A percentile compares a stretch with the other conserved stretches of the same genome.
Conservation (phyloP, 92 coral and sea anemone genomes). For the Paragorgia papillata region DNA sequence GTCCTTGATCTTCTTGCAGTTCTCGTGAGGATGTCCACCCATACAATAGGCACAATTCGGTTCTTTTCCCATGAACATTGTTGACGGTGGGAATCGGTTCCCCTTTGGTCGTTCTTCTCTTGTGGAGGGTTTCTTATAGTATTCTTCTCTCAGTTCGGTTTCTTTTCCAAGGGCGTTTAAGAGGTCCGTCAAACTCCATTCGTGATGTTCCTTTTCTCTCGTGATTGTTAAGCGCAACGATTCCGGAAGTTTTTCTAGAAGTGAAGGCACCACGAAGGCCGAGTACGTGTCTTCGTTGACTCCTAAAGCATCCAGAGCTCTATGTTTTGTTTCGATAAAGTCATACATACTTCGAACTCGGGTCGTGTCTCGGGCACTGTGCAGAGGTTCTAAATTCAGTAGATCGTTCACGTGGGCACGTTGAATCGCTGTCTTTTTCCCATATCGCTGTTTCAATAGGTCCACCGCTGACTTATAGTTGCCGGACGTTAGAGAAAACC, state of each 20-base stretch:
- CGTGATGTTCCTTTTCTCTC: slow-evolving; percentile 43
- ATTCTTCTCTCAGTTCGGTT: slow-evolving; percentile 32
- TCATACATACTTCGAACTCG: slow-evolving; percentile 30
- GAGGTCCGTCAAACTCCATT: slow-evolving; percentile 29
- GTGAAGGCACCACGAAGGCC: slow-evolving; percentile 43
- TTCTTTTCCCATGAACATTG: slow-evolving; percentile 23
- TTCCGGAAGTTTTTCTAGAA: slow-evolving; percentile 48
- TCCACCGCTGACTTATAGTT: slow-evolving; percentile 42
- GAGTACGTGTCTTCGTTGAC: slow-evolving; percentile 48
- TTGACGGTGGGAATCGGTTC: slow-evolving; percentile 30
- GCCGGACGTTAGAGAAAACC: slow-evolving; percentile 9
- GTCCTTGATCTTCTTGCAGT: no score
- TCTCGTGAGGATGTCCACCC: no score
- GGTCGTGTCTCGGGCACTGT: slow-evolving; percentile 30
- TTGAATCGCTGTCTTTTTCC: slow-evolving; percentile 43
- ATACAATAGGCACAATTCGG: slow-evolving; percentile 25
- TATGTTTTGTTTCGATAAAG: slow-evolving; percentile 30
- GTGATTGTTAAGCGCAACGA: slow-evolving; percentile 44
- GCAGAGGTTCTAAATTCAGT: slow-evolving; percentile 21
- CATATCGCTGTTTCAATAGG: slow-evolving; percentile 11
- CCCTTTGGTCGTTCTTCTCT: background rate
- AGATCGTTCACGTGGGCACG: slow-evolving; percentile 42
- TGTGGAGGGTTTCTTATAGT: background rate
- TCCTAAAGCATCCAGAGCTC: slow-evolving; percentile 43
- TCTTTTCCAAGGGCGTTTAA: slow-evolving; percentile 17